These are phyloP conservation scores for Heterochromis multidens DNA, from an alignment of 2,113 vertebrate genomes.

Conservation along the genomic window DNA sequence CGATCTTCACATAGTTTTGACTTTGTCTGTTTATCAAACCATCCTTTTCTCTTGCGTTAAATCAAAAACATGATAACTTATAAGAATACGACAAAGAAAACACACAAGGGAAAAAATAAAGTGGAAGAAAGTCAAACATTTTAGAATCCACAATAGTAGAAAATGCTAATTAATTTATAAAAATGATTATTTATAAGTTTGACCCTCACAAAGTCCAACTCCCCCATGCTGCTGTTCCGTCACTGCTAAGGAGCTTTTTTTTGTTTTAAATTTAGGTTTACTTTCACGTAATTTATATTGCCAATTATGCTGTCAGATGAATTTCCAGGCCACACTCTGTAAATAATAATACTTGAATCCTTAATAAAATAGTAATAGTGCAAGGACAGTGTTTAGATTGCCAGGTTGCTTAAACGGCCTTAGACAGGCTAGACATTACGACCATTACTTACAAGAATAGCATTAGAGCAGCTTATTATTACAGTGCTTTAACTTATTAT, in stretches of 20 bases:
- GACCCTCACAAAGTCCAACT: not conserved
- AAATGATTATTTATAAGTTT: not conserved
- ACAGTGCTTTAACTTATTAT: not conserved
- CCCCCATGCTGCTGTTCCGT: not conserved
- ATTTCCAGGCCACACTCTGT: not conserved
- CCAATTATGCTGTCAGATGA: not conserved
- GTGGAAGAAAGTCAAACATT: not conserved
- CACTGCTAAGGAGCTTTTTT: not conserved
- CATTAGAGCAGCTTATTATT: not conserved
- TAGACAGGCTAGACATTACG: not conserved
- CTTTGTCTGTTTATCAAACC: constrained; percentile 41
- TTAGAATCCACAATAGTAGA: not conserved
- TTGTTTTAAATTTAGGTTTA: not conserved
- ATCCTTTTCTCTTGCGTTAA: constrained; percentile 4
- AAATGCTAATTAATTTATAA: not conserved
- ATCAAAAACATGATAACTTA: constrained; percentile 4
- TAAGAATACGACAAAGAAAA: not conserved
- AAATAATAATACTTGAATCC: not conserved
- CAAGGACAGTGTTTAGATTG: not conserved
- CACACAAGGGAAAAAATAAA: not conserved
- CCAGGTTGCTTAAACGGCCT: not conserved
- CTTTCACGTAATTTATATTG: not conserved
- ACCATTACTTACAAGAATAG: not conserved
- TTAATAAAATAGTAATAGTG: not conserved
- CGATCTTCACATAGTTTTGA: constrained; percentile 51